Conservation (phyloP, 2,888 invertebrate species). For the Abrostola triplasia region DNA sequence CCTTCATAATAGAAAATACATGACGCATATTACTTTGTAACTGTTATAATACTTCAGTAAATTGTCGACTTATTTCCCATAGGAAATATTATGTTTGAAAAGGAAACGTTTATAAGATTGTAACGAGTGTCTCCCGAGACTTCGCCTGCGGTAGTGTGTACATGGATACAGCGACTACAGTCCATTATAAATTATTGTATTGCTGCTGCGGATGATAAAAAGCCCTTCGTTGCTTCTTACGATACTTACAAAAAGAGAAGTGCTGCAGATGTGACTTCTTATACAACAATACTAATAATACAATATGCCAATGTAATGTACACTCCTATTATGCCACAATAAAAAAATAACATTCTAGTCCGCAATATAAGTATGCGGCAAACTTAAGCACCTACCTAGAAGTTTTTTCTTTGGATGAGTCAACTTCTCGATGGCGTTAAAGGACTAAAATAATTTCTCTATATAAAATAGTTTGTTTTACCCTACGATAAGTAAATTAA, state of each 20-base stretch:
- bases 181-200: slow-evolving; percentile 1
- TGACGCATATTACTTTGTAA: slow-evolving; percentile 42
- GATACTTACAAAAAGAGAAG: not conserved
- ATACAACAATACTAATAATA: too few relatives aligned
- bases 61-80: slow-evolving; percentile 20
- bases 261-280: not conserved
- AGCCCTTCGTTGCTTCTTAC: slow-evolving; percentile 1
- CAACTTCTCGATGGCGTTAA: too few relatives aligned
- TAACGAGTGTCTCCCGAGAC: not conserved
- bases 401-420: too few relatives aligned
- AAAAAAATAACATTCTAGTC: not conserved
- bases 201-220: slow-evolving; percentile 1
- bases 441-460: slow-evolving; percentile 27
- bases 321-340: too few relatives aligned
- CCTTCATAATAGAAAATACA: slow-evolving; percentile 51
- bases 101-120: not conserved
- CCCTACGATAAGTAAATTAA: slow-evolving; percentile 49
- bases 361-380: not conserved
- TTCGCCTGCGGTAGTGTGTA: not conserved
- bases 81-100: not conserved
- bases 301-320: too few relatives aligned
- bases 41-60: slow-evolving; percentile 37
- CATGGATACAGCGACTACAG: not conserved
- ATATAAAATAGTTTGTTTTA: too few relatives aligned
- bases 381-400: too few relatives aligned